Evolutionary conservation across 2,888 invertebrate genomes (phyloP).

Genomic region (Ormia ochracea): DNA sequence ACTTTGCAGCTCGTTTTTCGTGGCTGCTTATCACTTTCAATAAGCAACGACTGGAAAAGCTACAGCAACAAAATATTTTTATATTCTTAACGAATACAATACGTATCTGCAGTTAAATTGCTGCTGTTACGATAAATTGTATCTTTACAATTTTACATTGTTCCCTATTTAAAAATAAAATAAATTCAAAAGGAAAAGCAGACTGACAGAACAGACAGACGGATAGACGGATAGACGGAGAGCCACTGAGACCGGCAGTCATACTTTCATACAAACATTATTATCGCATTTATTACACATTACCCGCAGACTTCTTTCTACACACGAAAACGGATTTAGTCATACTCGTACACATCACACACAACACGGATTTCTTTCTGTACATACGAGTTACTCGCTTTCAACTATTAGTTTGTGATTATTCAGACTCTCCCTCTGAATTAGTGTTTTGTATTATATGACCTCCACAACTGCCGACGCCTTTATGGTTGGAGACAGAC

Average conservation of each 20-base stretch:
- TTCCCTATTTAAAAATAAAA: neutral
- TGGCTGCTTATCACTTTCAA: conserved; percentile 32
- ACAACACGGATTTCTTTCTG: neutral
- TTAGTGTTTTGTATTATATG: conserved; percentile 4
- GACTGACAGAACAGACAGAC: neutral
- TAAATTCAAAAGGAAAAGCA: no score
- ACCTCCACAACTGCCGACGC: conserved; percentile 12
- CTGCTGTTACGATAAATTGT: conserved; percentile 37
- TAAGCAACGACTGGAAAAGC: conserved; percentile 12
- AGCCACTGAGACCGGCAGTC: neutral
- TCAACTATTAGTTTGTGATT: neutral
- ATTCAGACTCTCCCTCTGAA: conserved; percentile 25
- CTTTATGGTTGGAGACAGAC: neutral
- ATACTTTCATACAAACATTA: conserved; percentile 17
- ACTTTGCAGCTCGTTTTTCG: conserved; percentile 35
- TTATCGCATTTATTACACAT: conserved; percentile 63
- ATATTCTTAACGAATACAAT: conserved; percentile 6
- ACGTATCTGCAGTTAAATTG: conserved; percentile 15
- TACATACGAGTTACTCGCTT: conserved; percentile 13
- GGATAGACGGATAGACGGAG: neutral
- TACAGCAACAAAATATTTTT: conserved; percentile 28
- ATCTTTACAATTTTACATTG: conserved; percentile 41
- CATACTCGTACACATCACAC: no score
- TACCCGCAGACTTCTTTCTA: conserved; percentile 56
- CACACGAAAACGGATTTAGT: conserved; percentile 32